Evolutionary conservation across 1,140 invertebrate species (phyloP).

Genomic region (Euwallacea fornicatus): DNA sequence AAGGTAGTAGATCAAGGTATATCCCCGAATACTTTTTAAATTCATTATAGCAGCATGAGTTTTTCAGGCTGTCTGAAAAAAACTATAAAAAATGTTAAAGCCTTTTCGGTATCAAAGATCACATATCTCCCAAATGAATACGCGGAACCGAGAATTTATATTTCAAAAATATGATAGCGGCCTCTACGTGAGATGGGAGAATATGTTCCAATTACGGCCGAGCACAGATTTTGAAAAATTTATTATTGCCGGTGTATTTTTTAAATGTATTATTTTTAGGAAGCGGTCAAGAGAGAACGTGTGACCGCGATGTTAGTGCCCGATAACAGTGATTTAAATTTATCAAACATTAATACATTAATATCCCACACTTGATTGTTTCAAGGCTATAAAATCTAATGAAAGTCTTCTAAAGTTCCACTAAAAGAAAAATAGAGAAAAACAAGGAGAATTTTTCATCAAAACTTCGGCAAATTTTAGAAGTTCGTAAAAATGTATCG

Average conservation of each 20-base stretch:
- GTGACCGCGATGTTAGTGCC: slow-evolving; percentile 30
- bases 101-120: slow-evolving; percentile 31
- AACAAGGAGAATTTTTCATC: slow-evolving; percentile 34
- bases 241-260: slow-evolving; percentile 30
- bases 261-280: slow-evolving; percentile 25
- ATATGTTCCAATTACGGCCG: slow-evolving; percentile 40
- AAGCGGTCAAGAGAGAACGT: slow-evolving; percentile 11
- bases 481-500: slow-evolving; percentile 38
- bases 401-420: slow-evolving; percentile 18
- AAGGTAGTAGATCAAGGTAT: background rate
- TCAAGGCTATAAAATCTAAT: slow-evolving; percentile 21
- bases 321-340: background rate
- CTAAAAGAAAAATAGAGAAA: slow-evolving; percentile 29
- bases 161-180: slow-evolving; percentile 40
- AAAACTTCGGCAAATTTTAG: slow-evolving; percentile 31
- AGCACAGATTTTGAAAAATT: slow-evolving; percentile 37
- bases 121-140: slow-evolving; percentile 33
- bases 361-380: background rate
- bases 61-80: background rate
- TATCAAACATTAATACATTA: background rate
- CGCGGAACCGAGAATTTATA: slow-evolving; percentile 37
- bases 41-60: background rate
- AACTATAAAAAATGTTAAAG: slow-evolving; percentile 18
- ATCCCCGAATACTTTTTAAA: background rate
- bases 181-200: slow-evolving; percentile 38